phyloP scores from a whole-genome alignment of 2,888 invertebrate genomes.

The Leptinotarsa rubiginosa region DNA sequence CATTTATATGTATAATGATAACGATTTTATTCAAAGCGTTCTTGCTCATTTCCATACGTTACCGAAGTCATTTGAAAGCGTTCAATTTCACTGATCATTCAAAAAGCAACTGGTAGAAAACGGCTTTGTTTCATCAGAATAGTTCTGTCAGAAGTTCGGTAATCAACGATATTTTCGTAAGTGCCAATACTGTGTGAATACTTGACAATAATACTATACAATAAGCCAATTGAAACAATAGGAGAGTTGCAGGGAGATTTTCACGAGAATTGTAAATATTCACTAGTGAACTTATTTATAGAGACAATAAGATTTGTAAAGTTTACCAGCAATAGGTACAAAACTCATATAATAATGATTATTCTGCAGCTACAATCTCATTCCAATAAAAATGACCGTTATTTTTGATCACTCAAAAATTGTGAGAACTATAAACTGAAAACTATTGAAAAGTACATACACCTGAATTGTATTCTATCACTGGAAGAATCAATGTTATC shows the following conservation, averaged over 20 bases:
- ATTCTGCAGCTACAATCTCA: not conserved
- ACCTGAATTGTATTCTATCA: not conserved
- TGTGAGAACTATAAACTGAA: not conserved
- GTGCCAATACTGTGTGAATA: conserved; percentile 28
- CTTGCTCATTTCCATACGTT: too few species aligned
- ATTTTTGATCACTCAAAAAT: not conserved
- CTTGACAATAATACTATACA: conserved; percentile 40
- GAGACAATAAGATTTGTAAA: conserved; percentile 44
- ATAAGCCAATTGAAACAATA: conserved; percentile 35
- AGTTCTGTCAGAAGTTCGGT: not conserved
- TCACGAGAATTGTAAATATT: conserved; percentile 37
- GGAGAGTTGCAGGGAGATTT: conserved; percentile 33
- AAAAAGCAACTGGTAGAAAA: too few species aligned
- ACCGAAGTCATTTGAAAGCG: too few species aligned
- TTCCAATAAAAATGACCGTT: not conserved
- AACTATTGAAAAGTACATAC: not conserved
- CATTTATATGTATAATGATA: too few species aligned
- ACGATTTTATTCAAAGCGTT: too few species aligned
- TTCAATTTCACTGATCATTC: too few species aligned
- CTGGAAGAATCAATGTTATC: not conserved
- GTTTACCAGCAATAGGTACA: conserved; percentile 36
- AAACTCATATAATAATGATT: conserved; percentile 20
- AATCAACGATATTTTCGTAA: conserved; percentile 1
- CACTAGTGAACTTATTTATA: conserved; percentile 35
- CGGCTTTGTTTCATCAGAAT: not conserved